Evolutionary conservation across 2,888 invertebrate species (phyloP), one percentile per base, ranked within the genome.

Genomic region (Brachyptera risi): DNA sequence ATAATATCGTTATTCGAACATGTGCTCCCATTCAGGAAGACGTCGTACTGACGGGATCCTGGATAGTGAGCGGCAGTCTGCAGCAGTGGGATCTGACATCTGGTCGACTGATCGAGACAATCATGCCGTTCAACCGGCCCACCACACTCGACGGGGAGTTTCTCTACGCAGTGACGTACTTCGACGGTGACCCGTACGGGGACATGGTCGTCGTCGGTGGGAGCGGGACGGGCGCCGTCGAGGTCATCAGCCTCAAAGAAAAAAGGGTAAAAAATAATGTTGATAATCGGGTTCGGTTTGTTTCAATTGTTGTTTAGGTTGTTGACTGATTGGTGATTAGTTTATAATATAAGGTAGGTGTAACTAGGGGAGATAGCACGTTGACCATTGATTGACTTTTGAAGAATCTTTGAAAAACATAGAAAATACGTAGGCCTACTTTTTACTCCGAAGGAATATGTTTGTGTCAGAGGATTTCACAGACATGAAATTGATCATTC

Each of bases 121-220:
- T 83, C 37, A 72, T 75, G 27, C 79, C 79, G 0, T 75, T 76
- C 62, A 83, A 83, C 67, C 71, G 83, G 47, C 72, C 78, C 31
- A 75, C 75, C 0, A 76, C 79, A 44, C 74, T 81, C 0, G 79
- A 80, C 37, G 83, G 83, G 0, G 83, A 83, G 67, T 83, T 80
- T 67, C 73, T 82, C 3, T 82, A 82, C 65, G 76, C 80, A 1
- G 80, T 79, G 56, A 78, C 78, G 27, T 83, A 76, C 69, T 82
- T 73, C 56, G 69, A 72, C 35, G 73, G 72, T 0, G 73, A 73
- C 65, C 68, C 70, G 5, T 68, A 69, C 23, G 70, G 69, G 0
- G 71, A 72, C 11, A 69, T 67, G 19, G 69, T 74, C 13, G 26
- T 75, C 5, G 67, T 67, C 3, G 75, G 74, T 5, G 74, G 75